Evolutionary conservation across 2,888 invertebrate species (phyloP), one percentile per base, ranked within the genome.

Genomic region (Brenthis hecate): DNA sequence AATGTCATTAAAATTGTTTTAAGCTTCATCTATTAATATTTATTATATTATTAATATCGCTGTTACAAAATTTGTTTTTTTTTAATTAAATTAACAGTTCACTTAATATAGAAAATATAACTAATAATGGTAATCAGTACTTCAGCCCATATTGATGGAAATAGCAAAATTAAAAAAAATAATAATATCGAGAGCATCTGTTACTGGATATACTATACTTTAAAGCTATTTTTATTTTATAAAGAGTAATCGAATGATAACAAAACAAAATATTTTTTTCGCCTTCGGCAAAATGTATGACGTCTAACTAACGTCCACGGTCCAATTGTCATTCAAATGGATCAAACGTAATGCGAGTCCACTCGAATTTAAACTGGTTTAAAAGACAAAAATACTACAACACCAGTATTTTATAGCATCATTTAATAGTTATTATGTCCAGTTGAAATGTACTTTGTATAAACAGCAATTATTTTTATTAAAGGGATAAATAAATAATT

Each of bases 361-460:
- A 43, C 54, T 62, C 54, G n/a, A 60, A 32, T n/a, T 43, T 16
- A n/a, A 62, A 62, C 62, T 62, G 62, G 62, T 62, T 62, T 62
- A 14, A 62, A 62, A 62, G 54, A 62, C 62, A 62, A 62, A 43
- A 19, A 43, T 5, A 4, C 43, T 54, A 54, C 62, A 16, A 53
- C 23, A 14, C 14, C 43, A 62, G 53, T 54, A 43, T 54, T 53
- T 53, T 62, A 19, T 19, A 53, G 19, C 32, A 6, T n/a, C 6
- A 36, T 62, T 54, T 62, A 62, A 19, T 54, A 53, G 43, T 54
- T 54, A 16, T 19, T 14, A 19, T 36, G 5, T 32, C 43, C 8
- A 53, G 19, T 62, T 53, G n/a, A 28, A 50, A 13, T 23, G 23
- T 19, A 50, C 23, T 60, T 50, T 28, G 50, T 50, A 28, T 50